Percentiles rank a stretch among this genome's conserved stretches.
These are phyloP conservation scores for Manis pentadactyla DNA, from an alignment of 2,797 vertebrate species.

Conservation along the genomic window DNA sequence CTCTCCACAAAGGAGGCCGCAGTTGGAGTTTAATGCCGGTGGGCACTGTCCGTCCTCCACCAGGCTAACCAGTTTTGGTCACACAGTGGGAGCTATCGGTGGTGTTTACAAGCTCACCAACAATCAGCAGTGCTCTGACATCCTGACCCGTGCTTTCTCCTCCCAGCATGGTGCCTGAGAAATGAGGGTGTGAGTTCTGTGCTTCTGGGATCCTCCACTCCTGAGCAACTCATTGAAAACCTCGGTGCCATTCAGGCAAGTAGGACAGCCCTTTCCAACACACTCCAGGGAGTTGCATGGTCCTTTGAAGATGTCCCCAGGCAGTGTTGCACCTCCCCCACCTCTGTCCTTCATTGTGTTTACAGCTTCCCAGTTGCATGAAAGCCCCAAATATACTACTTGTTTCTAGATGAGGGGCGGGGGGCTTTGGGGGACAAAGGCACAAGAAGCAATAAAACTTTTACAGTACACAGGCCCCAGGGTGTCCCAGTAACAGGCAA, in stretches of 20 bases:
- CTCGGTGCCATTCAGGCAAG: slow-evolving; percentile 98
- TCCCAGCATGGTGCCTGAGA: slow-evolving; percentile 96
- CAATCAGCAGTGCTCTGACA: not conserved
- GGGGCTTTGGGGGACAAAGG: not conserved
- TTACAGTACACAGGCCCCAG: not conserved
- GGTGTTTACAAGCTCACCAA: not conserved
- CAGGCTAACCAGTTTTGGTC: not conserved
- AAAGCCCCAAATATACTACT: not conserved
- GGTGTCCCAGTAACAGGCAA: not conserved
- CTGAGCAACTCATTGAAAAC: slow-evolving; percentile 98
- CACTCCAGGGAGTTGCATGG: not conserved
- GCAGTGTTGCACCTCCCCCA: not conserved
- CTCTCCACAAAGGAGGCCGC: not conserved
- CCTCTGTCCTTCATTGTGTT: not conserved
- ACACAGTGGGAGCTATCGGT: not conserved
- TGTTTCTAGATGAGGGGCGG: not conserved
- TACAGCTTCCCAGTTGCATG: not conserved
- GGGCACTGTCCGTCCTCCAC: not conserved
- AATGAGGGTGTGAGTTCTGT: slow-evolving; percentile 99
- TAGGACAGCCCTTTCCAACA: not conserved
- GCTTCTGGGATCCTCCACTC: slow-evolving; percentile 96
- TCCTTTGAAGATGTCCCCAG: not conserved
- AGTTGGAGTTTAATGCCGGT: not conserved
- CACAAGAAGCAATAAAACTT: not conserved
- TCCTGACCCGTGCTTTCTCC: slow-evolving; percentile 47